These are phyloP conservation scores for Drosophila paranaensis DNA, from an alignment of 2,888 invertebrate species.

Conservation along the genomic window DNA sequence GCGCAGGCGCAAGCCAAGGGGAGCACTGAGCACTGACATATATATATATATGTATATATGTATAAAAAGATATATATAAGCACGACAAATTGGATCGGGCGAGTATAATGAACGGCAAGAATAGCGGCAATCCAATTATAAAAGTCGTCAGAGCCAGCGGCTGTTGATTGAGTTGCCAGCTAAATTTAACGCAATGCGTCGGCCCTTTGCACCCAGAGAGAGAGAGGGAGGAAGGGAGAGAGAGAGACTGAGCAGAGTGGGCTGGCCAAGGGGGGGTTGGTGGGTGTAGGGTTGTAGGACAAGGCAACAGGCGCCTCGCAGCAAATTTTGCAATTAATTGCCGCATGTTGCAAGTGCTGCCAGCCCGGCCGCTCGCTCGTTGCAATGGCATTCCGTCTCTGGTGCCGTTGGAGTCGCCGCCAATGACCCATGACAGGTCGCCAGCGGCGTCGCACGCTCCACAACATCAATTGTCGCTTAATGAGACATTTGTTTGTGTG, in stretches of 20 bases:
- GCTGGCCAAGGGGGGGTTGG: background rate
- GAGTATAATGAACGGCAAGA: constrained; percentile 44
- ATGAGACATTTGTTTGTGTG: constrained; percentile 71
- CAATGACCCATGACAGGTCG: constrained; percentile 84
- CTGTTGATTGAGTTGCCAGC: constrained; percentile 75
- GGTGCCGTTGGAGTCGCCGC: constrained; percentile 44
- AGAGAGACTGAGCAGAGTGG: background rate
- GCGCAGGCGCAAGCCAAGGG: constrained; percentile 3
- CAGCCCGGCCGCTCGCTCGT: constrained; percentile 11
- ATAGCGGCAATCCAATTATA: constrained; percentile 67
- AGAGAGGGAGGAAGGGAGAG: background rate
- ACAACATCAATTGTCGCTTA: constrained; percentile 84
- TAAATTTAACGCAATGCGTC: constrained; percentile 55
- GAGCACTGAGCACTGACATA: constrained; percentile 1
- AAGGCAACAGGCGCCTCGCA: constrained; percentile 47
- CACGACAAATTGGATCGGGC: constrained; percentile 48
- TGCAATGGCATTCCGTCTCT: constrained; percentile 16
- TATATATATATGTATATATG: background rate
- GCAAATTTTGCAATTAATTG: constrained; percentile 71
- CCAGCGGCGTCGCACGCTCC: constrained; percentile 33
- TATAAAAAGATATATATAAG: background rate
- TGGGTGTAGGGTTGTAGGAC: constrained; percentile 7
- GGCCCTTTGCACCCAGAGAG: background rate
- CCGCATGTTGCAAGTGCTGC: constrained; percentile 43
- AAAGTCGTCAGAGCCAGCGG: constrained; percentile 65